Percentiles rank a stretch among this genome's conserved stretches.
Conservation (phyloP, 2,797 vertebrate species). For the Tenualosa ilisha region DNA sequence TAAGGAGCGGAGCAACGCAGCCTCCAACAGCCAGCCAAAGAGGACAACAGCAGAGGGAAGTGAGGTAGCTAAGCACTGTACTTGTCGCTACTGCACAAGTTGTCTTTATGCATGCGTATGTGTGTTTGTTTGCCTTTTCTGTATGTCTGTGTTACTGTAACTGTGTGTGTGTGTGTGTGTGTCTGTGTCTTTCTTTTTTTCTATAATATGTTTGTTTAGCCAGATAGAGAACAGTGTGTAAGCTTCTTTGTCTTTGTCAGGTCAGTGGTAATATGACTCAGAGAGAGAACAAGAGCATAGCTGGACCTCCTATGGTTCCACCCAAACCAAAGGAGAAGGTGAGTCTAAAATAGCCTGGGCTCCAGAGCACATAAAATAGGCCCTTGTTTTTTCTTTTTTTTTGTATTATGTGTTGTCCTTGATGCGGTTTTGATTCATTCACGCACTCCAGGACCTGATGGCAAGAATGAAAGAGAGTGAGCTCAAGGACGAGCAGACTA, state of each 20-base stretch:
- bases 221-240: neutral
- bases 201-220: neutral
- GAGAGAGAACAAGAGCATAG: neutral
- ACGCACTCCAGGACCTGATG: neutral
- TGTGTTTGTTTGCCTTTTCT: neutral
- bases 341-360: conserved; percentile 12
- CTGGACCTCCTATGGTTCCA: neutral
- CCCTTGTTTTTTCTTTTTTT: neutral
- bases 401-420: neutral
- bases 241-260: neutral
- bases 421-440: neutral
- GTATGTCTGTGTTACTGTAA: neutral
- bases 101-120: too few species aligned
- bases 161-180: neutral
- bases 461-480: neutral
- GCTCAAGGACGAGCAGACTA: neutral
- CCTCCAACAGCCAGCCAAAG: conserved; percentile 23
- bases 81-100: too few species aligned
- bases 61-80: conserved; percentile 44
- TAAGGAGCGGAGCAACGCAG: conserved; percentile 55
- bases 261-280: conserved; percentile 6
- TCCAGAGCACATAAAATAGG: neutral
- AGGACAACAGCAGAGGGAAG: conserved; percentile 34
- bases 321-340: conserved; percentile 21
- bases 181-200: neutral